Evolutionary conservation across 2,888 invertebrate genomes (phyloP).

Genomic region (Piscicola geometra): DNA sequence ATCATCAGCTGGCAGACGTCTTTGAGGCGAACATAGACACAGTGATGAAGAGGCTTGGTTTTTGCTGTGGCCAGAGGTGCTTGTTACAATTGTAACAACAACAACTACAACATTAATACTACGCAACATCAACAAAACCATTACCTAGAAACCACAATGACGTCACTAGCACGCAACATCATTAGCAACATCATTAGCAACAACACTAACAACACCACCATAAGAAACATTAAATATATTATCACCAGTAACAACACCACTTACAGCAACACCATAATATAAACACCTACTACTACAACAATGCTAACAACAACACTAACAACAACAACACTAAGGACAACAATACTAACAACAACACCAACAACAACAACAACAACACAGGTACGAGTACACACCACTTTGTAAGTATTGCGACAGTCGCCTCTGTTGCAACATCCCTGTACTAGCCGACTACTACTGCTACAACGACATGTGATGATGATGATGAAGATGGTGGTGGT

Average conservation of each 20-base stretch:
- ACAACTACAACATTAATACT: too few relatives aligned
- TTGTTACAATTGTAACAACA: too few relatives aligned
- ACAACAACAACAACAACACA: background rate
- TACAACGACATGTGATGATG: slow-evolving; percentile 22
- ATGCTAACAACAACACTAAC: too few relatives aligned
- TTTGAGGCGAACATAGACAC: slow-evolving; percentile 28
- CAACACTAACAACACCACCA: too few relatives aligned
- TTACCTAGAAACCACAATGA: too few relatives aligned
- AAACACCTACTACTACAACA: background rate
- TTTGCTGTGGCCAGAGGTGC: slow-evolving; percentile 30
- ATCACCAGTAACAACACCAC: background rate
- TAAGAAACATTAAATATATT: background rate
- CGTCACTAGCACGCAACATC: too few relatives aligned
- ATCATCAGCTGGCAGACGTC: slow-evolving; percentile 28
- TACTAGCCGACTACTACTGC: slow-evolving; percentile 27
- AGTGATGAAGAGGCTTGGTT: slow-evolving; percentile 25
- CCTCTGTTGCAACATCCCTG: slow-evolving; percentile 28
- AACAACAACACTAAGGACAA: too few relatives aligned
- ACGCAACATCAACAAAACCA: too few relatives aligned
- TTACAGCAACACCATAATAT: background rate
- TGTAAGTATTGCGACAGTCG: slow-evolving; percentile 32
- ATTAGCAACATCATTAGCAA: too few relatives aligned
- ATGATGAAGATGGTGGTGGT: background rate
- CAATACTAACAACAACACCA: too few relatives aligned
- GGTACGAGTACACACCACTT: slow-evolving; percentile 30